Base-by-base conservation (phyloP, 1,140 invertebrate species). In the Maniola jurtina region DNA sequence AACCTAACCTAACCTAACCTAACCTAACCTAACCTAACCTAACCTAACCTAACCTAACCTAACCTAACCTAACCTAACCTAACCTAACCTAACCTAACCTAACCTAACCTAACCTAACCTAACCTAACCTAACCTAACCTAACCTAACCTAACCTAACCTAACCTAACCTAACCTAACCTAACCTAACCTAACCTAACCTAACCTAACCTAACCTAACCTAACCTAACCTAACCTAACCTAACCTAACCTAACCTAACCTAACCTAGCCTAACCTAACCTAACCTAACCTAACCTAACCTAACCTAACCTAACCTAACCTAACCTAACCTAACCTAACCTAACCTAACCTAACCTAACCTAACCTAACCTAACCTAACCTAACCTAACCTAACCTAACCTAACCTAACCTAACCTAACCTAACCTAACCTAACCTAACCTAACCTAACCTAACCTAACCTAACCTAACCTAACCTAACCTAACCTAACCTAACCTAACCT, bases 171-270 rank as follows among this genome's bases (percentile, higher is more conserved):
- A n/a, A n/a, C n/a, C n/a, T n/a, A n/a, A n/a, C n/a, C 56, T 58
- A 38, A 40, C 56, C 35, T 40, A 38, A 58, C 56, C 56, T 38
- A 38, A 57, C 55, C 55, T 57, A 68, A 72, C 71, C 66, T 72
- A 73, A 73, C 67, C n/a, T n/a, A n/a, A n/a, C n/a, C n/a, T n/a
- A n/a, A n/a, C n/a, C n/a, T n/a, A n/a, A n/a, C n/a, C n/a, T n/a
- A n/a, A n/a, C n/a, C n/a, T n/a, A n/a, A n/a, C n/a, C n/a, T n/a
- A n/a, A n/a, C n/a, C n/a, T n/a, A n/a, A n/a, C n/a, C n/a, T n/a
- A n/a, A n/a, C n/a, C n/a, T n/a, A n/a, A n/a, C n/a, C n/a, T n/a
- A n/a, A n/a, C n/a, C n/a, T n/a, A n/a, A n/a, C n/a, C n/a, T n/a
- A n/a, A n/a, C n/a, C n/a, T n/a, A n/a, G 36, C 9, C 71, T 73